These are phyloP conservation scores for Eospalax fontanierii DNA, from an alignment of 2,797 vertebrate genomes.

Conservation along the genomic window DNA sequence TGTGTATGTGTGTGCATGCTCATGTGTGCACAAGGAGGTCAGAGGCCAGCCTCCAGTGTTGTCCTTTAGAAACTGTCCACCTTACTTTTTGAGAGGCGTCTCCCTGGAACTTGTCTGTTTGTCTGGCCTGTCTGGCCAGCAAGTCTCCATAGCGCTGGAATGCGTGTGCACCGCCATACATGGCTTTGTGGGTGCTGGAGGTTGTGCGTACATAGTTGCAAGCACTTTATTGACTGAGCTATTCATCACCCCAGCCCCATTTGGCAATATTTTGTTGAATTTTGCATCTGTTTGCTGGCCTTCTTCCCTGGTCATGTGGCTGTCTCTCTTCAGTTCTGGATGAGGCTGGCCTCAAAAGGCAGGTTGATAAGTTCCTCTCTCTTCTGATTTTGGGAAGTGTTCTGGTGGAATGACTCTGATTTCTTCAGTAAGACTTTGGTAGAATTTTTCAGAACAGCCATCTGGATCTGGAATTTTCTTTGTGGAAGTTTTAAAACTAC, in stretches of 20 bases:
- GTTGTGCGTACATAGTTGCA: neutral
- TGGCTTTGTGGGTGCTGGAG: no score
- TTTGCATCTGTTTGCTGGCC: neutral
- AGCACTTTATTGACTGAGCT: neutral
- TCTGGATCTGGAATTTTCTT: neutral
- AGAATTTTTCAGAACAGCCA: conserved; percentile 32
- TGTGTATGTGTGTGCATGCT: no score
- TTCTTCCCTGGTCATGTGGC: neutral
- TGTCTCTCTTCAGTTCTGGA: neutral
- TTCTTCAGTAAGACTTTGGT: conserved; percentile 37
- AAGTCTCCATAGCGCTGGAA: neutral
- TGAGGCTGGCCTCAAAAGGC: neutral
- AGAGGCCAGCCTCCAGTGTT: neutral
- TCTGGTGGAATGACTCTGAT: neutral
- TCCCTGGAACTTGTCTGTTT: neutral
- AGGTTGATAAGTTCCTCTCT: neutral
- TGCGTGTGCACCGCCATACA: no score
- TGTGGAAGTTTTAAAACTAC: conserved; percentile 40
- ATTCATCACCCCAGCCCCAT: neutral
- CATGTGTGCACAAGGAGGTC: neutral
- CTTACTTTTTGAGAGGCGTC: neutral
- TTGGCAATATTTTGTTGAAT: neutral
- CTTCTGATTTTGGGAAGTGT: neutral
- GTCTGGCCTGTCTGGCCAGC: neutral
- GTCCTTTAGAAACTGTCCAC: neutral